phyloP scores from a whole-genome alignment of 2,888 invertebrate genomes.

The Latheticus oryzae region DNA sequence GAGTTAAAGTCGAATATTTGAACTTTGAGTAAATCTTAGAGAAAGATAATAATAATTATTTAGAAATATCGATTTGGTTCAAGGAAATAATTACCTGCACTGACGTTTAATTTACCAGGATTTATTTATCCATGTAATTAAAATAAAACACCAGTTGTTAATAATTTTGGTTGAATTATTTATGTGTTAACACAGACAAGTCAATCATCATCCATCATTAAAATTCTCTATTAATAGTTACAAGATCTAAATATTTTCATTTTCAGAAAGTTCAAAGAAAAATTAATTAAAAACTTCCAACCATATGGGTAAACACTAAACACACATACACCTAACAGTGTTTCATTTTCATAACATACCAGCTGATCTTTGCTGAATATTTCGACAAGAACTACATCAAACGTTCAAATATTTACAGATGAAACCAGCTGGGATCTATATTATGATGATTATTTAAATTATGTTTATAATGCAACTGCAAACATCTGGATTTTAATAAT shows the following conservation, averaged over 20 bases:
- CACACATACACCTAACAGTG: conserved; percentile 2
- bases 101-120: conserved; percentile 18
- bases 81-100: conserved; percentile 9
- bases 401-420: conserved; percentile 34
- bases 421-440: conserved; percentile 22
- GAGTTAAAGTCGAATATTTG: conserved; percentile 10
- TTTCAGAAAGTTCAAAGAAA: conserved; percentile 12
- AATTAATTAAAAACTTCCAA: conserved; percentile 25
- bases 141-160: conserved; percentile 9
- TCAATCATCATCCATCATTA: conserved; percentile 16
- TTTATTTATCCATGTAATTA: conserved; percentile 25
- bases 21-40: conserved; percentile 7
- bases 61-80: conserved; percentile 11
- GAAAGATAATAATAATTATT: conserved; percentile 12
- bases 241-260: conserved; percentile 19
- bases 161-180: conserved; percentile 7
- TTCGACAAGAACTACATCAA: conserved; percentile 30
- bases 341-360: conserved; percentile 22
- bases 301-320: conserved; percentile 14
- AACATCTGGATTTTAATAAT: conserved; percentile 35
- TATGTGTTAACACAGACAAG: conserved; percentile 3
- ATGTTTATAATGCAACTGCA: conserved; percentile 33
- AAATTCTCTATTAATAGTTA: conserved; percentile 22
- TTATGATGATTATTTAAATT: conserved; percentile 33
- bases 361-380: conserved; percentile 12